Evolutionary conservation across 2,797 vertebrate genomes (phyloP).

Genomic region (Phoxinus dragarum): DNA sequence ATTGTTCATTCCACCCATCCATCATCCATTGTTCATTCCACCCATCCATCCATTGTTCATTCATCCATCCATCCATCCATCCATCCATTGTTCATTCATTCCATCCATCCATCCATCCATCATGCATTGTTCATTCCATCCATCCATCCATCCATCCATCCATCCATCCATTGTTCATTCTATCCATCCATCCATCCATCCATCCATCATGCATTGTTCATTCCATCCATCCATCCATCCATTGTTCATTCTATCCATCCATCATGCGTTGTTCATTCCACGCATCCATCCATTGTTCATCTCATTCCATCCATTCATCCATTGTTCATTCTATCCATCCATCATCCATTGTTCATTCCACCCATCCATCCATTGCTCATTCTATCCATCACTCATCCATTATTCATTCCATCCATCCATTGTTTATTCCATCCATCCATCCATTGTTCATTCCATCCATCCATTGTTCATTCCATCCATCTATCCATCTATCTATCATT

Average conservation of each 20-base stretch:
- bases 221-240: neutral
- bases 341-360: neutral
- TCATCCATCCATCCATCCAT: neutral
- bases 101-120: neutral
- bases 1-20: neutral
- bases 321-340: neutral
- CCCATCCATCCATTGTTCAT: rapidly evolving
- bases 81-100: rapidly evolving
- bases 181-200: neutral
- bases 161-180: neutral
- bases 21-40: neutral
- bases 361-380: neutral
- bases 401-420: neutral
- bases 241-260: neutral
- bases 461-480: no score
- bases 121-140: no score
- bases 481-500: neutral
- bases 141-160: neutral
- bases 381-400: neutral
- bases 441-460: no score
- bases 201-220: no score
- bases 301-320: neutral
- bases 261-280: neutral
- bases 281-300: neutral
- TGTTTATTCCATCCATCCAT: no score